Conservation (phyloP, 2,113 vertebrate species). For the Psittacula cyanocephala region DNA sequence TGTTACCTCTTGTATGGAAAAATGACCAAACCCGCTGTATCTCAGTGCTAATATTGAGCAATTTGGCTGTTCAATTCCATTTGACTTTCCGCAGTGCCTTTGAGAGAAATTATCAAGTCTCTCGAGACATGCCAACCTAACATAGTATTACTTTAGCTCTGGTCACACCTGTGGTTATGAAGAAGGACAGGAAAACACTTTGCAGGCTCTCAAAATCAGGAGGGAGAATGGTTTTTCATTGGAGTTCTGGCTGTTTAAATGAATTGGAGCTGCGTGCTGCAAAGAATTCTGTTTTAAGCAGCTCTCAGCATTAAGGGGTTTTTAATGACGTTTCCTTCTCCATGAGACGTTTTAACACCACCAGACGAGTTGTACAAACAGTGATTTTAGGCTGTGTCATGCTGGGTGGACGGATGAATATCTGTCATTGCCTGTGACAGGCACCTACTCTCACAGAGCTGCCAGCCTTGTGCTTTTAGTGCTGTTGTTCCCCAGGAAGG, state of each 20-base stretch:
- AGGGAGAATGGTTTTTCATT: not conserved
- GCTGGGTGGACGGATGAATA: slow-evolving; percentile 23
- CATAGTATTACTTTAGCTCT: not conserved
- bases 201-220: not conserved
- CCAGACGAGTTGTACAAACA: not conserved
- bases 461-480: slow-evolving; percentile 2
- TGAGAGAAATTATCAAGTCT: not conserved
- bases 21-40: not conserved
- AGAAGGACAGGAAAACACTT: not conserved
- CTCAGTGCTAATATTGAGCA: not conserved
- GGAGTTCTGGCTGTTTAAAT: not conserved
- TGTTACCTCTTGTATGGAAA: not conserved
- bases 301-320: not conserved
- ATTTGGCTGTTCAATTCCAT: not conserved
- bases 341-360: not conserved
- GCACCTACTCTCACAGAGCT: slow-evolving; percentile 36
- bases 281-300: not conserved
- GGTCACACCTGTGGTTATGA: not conserved
- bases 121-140: not conserved
- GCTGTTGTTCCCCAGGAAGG: slow-evolving; percentile 16
- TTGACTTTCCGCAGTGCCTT: not conserved
- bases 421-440: slow-evolving; percentile 29
- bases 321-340: not conserved
- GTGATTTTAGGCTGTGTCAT: slow-evolving; percentile 25
- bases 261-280: not conserved